Base-by-base conservation (phyloP, 2,113 vertebrate species). In the Rafetus swinhoei region DNA sequence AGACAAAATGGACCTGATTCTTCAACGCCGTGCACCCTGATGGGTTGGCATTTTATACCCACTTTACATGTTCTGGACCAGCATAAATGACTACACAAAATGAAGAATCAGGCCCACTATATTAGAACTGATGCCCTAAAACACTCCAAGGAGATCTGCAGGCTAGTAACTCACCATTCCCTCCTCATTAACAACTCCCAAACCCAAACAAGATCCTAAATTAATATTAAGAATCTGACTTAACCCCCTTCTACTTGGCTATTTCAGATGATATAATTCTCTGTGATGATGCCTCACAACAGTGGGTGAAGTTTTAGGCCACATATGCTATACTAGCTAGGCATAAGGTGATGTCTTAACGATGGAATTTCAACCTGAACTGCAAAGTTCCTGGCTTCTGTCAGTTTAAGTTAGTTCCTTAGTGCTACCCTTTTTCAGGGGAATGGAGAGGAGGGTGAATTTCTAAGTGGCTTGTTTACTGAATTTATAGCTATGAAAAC, bases 401-500 rank as follows among this genome's bases (percentile, higher is more conserved):
- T 53, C 81, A 2, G 0, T 59, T 92, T 57, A 84, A 81, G 65
- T 7, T 3, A 57, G 45, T 27, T 80, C 88, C 15, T 62, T 55
- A 54, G 50, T 69, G 59, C 86, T 32, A 65, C 45, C 59, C 54
- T n/a, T 89, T 86, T 84, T 45, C 0, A 3, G 4, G 24, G 11
- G 85, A 32, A 86, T 29, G 80, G 59, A 7, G 9, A 7, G 16
- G 8, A 82, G 7, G 53, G 18, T 45, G 50, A 84, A 91, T 56
- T 69, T 81, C 53, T 62, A 87, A 5, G 27, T 74, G 53, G 82
- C 1, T 52, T 83, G 4, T 80, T 95, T 83, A 87, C 53, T 92
- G 62, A 76, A 91, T 89, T 57, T 93, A 89, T 25, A 96, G 57
- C 82, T 87, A 88, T 77, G 60, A 35, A 89, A 92, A 16, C 5